phyloP scores from a whole-genome alignment of 2,797 vertebrate genomes.

The Fratercula arctica region DNA sequence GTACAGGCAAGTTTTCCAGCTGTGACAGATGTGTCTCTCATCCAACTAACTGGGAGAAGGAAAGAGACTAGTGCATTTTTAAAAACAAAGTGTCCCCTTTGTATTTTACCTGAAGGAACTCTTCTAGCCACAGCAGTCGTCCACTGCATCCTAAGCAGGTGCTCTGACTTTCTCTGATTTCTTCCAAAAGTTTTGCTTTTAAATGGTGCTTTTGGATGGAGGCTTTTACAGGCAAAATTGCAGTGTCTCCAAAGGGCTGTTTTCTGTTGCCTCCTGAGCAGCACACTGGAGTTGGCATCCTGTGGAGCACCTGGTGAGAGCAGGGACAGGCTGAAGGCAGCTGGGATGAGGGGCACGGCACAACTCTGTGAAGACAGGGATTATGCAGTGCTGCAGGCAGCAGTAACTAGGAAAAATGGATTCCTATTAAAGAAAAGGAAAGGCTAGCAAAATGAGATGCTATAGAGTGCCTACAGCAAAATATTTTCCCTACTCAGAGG shows the following conservation, averaged over 20 bases:
- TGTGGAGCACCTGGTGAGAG: background rate
- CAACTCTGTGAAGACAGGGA: background rate
- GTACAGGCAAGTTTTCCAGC: background rate
- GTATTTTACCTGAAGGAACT: background rate
- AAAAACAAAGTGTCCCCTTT: background rate
- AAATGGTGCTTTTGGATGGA: background rate
- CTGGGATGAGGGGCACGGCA: background rate
- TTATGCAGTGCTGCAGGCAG: background rate
- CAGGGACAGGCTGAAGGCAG: background rate
- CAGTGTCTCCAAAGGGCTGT: background rate
- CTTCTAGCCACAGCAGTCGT: background rate
- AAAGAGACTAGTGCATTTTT: background rate
- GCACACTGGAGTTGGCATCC: background rate
- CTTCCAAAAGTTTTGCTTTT: background rate
- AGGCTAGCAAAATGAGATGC: background rate
- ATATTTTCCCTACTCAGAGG: background rate
- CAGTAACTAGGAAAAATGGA: background rate
- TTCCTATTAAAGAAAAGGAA: background rate
- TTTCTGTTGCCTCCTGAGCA: background rate
- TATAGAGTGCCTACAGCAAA: background rate
- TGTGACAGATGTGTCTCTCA: background rate
- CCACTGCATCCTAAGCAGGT: background rate
- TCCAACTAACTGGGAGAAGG: background rate
- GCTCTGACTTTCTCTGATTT: background rate
- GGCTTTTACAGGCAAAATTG: background rate